These are phyloP conservation scores for Gymnoscopelus braueri DNA, from an alignment of 2,797 vertebrate genomes.

Conservation along the genomic window DNA sequence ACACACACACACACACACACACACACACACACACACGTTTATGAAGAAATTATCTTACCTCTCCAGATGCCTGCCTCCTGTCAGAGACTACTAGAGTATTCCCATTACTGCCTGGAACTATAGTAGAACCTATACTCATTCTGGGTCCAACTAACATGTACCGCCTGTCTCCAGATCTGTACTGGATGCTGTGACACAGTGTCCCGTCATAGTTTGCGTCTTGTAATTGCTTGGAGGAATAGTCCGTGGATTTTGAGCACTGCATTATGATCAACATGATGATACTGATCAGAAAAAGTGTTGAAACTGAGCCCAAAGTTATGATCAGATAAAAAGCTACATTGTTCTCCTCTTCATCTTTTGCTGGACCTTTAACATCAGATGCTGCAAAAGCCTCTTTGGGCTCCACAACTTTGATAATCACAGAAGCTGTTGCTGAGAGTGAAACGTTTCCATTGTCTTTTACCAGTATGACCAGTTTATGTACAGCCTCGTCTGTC, in stretches of 20 bases:
- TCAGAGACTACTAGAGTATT: constrained; percentile 55
- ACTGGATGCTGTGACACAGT: constrained; percentile 69
- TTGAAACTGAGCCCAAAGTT: constrained; percentile 54
- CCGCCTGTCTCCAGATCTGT: constrained; percentile 67
- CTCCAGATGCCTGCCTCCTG: constrained; percentile 25
- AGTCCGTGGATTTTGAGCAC: constrained; percentile 54
- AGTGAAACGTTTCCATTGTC: constrained; percentile 65
- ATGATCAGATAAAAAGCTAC: constrained; percentile 54
- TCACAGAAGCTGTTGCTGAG: constrained; percentile 62
- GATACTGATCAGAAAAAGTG: constrained; percentile 59
- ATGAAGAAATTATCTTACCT: constrained; percentile 28
- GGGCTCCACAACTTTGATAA: constrained; percentile 56
- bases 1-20: not conserved
- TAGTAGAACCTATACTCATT: constrained; percentile 64
- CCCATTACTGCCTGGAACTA: constrained; percentile 53
- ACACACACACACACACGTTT: not conserved
- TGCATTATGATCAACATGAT: constrained; percentile 60
- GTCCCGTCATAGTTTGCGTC: constrained; percentile 63
- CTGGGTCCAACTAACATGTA: constrained; percentile 71
- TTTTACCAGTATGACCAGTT: constrained; percentile 62
- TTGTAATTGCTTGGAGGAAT: constrained; percentile 53
- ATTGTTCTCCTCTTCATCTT: constrained; percentile 22
- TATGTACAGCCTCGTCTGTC: constrained; percentile 47
- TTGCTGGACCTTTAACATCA: constrained; percentile 42
- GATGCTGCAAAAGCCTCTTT: constrained; percentile 58